A percentile compares a stretch with the other conserved stretches of the same genome.
These are phyloP conservation scores for Aphodius sticticus DNA, from an alignment of 2,888 invertebrate genomes.

Conservation along the genomic window DNA sequence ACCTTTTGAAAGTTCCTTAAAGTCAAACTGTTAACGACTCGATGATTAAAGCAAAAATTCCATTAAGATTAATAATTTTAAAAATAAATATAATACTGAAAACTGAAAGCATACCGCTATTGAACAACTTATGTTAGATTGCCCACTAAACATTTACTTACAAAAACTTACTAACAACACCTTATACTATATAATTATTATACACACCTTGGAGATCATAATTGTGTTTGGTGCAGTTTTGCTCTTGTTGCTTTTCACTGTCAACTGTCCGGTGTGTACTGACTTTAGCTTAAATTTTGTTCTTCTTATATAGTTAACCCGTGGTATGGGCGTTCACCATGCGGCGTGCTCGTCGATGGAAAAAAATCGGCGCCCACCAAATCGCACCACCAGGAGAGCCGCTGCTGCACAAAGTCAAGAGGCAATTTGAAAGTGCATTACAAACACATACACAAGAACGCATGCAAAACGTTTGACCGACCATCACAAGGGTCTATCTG, in stretches of 20 bases:
- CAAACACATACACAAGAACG: not conserved
- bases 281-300: not conserved
- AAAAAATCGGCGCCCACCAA: not conserved
- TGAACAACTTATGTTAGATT: not conserved
- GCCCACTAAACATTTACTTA: not conserved
- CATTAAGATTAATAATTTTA: too few species aligned
- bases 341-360: not conserved
- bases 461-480: not conserved
- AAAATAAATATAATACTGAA: too few species aligned
- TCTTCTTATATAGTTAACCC: conserved; percentile 4
- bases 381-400: not conserved
- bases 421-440: conserved; percentile 4
- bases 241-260: not conserved
- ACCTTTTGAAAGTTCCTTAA: too few species aligned
- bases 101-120: too few species aligned
- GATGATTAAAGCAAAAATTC: too few species aligned
- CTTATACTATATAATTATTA: not conserved
- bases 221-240: not conserved
- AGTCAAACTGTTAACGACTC: too few species aligned
- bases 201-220: not conserved
- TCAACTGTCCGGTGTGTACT: not conserved
- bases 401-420: not conserved
- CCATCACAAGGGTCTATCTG: not conserved
- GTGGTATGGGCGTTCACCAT: not conserved
- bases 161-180: not conserved